Conservation (phyloP, 37 sponge, comb jelly and placozoan genomes). For the Halichondria panicea region DNA sequence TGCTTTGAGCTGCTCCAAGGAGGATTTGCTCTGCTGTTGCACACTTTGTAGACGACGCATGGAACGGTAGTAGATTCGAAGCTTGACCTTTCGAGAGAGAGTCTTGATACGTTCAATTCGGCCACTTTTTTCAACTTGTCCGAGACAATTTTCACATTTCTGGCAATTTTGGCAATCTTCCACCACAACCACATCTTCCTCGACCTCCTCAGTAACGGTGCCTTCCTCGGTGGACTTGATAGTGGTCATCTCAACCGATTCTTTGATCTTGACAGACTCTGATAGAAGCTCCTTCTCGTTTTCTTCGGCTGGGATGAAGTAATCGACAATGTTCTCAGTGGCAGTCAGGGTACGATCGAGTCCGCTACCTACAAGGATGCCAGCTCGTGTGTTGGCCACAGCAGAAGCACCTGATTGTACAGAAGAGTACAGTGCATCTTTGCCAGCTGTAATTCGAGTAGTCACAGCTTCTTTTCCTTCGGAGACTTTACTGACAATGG, state of each 20-base stretch:
- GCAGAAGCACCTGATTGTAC: slow-evolving; percentile 22
- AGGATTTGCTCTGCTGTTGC: slow-evolving; percentile 28
- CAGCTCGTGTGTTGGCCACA: slow-evolving; percentile 59
- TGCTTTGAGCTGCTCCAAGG: slow-evolving; percentile 48
- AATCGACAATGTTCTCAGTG: slow-evolving; percentile 59
- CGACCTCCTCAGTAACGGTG: slow-evolving; percentile 2
- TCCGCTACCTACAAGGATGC: slow-evolving; percentile 47
- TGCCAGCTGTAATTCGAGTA: slow-evolving; percentile 11
- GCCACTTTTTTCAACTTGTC: too few relatives aligned
- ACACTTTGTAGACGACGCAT: slow-evolving; percentile 39
- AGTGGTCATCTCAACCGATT: neutral
- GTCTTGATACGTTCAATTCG: slow-evolving; percentile 20
- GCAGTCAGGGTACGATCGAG: slow-evolving; percentile 32
- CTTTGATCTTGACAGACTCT: slow-evolving; percentile 26
- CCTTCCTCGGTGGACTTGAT: slow-evolving; percentile 8
- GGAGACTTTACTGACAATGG: too few relatives aligned
- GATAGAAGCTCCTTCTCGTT: slow-evolving; percentile 44
- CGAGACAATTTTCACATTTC: too few relatives aligned
- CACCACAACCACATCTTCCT: slow-evolving; percentile 8
- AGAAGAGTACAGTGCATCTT: slow-evolving; percentile 16
- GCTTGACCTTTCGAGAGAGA: slow-evolving; percentile 50
- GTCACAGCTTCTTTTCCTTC: slow-evolving; percentile 37
- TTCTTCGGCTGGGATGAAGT: slow-evolving; percentile 45
- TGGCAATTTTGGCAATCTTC: neutral
- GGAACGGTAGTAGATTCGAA: slow-evolving; percentile 52